phyloP scores from a whole-genome alignment of 37 sponge, comb jelly and placozoan species.

The Hormiphora californensis region DNA sequence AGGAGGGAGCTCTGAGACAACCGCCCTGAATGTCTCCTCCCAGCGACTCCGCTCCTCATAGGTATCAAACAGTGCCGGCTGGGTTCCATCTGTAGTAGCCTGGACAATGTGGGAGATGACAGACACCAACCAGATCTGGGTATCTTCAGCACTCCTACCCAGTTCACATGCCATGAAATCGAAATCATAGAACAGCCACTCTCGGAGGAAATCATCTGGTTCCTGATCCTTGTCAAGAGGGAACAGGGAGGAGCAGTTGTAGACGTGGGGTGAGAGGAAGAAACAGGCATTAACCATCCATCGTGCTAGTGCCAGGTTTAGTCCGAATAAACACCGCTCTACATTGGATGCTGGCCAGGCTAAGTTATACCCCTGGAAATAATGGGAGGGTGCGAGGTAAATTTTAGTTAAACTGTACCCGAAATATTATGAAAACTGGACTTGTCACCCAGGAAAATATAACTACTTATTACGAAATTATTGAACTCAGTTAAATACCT shows the following conservation, averaged over 20 bases:
- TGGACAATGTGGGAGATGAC: slow-evolving; percentile 8
- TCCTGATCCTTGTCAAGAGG: not conserved
- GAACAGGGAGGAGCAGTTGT: not conserved
- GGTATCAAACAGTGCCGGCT: no score
- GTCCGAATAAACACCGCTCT: not conserved
- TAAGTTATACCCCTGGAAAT: slow-evolving; percentile 8
- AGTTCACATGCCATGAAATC: not conserved
- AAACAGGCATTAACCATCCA: slow-evolving; percentile 1
- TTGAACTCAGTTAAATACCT: no score
- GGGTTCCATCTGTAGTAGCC: no score
- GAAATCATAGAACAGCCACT: not conserved
- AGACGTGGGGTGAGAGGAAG: not conserved
- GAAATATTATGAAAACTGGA: no score
- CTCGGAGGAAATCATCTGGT: not conserved
- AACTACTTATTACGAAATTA: no score
- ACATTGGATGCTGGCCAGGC: slow-evolving; percentile 6
- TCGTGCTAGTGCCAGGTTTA: not conserved
- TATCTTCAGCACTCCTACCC: not conserved
- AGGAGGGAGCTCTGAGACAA: no score
- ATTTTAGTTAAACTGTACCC: no score
- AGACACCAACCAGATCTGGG: slow-evolving; percentile 5
- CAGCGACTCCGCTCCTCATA: no score
- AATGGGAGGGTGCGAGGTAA: no score
- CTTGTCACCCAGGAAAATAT: no score
- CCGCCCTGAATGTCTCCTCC: no score